These are phyloP conservation scores for Drosophila pseudotakahashii DNA, from an alignment of 2,888 invertebrate genomes.

Conservation along the genomic window DNA sequence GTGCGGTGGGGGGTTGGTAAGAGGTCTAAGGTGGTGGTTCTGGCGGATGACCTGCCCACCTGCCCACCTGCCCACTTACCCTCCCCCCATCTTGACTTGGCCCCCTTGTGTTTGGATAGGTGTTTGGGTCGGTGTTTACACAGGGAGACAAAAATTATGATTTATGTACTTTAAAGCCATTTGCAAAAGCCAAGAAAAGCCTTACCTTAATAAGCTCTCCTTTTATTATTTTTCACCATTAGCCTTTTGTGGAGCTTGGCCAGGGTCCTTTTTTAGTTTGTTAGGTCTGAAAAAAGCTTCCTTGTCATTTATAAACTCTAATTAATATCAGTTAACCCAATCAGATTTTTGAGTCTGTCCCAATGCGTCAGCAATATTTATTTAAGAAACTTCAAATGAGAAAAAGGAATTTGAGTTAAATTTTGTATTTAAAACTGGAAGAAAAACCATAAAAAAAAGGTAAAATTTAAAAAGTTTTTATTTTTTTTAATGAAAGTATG, in stretches of 20 bases:
- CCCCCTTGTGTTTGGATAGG: constrained; percentile 65
- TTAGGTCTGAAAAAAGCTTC: not conserved
- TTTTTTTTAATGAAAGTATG: too few relatives aligned
- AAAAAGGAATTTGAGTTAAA: too few relatives aligned
- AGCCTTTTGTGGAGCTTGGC: not conserved
- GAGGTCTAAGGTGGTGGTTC: constrained; percentile 11
- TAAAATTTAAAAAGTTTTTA: too few relatives aligned
- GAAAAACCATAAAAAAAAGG: too few relatives aligned
- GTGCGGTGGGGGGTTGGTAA: constrained; percentile 42
- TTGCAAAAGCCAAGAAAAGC: constrained; percentile 23
- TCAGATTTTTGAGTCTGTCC: too few relatives aligned
- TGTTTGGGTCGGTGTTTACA: constrained; percentile 47
- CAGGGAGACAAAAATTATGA: constrained; percentile 40
- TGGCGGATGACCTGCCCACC: constrained; percentile 11
- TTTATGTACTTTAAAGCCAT: constrained; percentile 33
- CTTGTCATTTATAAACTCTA: not conserved
- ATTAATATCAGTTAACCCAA: not conserved
- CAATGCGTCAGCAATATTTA: too few relatives aligned
- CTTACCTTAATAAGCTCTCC: not conserved
- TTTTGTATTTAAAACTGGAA: too few relatives aligned
- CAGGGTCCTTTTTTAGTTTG: not conserved
- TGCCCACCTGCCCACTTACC: constrained; percentile 1
- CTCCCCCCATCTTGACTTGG: constrained; percentile 31
- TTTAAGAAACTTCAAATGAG: too few relatives aligned
- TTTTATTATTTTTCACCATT: not conserved